phyloP scores from a whole-genome alignment of 1,140 invertebrate genomes.

The Oreohelix idahoensis region DNA sequence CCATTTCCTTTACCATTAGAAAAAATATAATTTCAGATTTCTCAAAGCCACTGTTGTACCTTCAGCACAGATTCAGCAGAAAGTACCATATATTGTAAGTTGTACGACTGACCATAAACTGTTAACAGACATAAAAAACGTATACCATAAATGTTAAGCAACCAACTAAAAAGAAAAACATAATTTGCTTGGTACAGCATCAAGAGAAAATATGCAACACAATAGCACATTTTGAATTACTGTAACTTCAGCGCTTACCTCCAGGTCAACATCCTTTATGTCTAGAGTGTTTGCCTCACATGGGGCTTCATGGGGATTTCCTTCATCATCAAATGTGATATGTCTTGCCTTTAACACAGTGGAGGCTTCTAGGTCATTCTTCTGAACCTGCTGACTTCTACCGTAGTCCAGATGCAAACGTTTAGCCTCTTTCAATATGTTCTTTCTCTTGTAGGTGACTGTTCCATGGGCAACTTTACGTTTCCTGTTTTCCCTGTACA shows the following conservation, averaged over 20 bases:
- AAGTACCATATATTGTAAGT: too few species aligned
- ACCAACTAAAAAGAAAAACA: too few species aligned
- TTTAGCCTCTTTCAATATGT: constrained; percentile 39
- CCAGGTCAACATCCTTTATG: neutral
- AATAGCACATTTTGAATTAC: too few species aligned
- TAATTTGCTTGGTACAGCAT: too few species aligned
- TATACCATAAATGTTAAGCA: too few species aligned
- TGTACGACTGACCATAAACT: too few species aligned
- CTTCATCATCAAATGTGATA: constrained; percentile 38
- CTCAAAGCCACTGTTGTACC: too few species aligned
- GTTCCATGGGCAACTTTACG: constrained; percentile 31
- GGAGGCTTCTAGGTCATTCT: neutral
- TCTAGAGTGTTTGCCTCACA: neutral
- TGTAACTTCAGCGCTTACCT: neutral
- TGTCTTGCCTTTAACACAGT: neutral
- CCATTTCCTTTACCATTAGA: too few species aligned
- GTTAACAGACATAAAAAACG: too few species aligned
- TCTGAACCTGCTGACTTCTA: neutral
- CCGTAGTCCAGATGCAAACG: constrained; percentile 31
- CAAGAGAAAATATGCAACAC: too few species aligned
- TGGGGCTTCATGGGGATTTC: neutral
- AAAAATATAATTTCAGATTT: too few species aligned
- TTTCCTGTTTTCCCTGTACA: constrained; percentile 29
- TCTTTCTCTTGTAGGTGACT: constrained; percentile 35
- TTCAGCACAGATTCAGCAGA: too few species aligned